Evolutionary conservation across 2,797 vertebrate genomes (phyloP).

Genomic region (Typhlichthys subterraneus): DNA sequence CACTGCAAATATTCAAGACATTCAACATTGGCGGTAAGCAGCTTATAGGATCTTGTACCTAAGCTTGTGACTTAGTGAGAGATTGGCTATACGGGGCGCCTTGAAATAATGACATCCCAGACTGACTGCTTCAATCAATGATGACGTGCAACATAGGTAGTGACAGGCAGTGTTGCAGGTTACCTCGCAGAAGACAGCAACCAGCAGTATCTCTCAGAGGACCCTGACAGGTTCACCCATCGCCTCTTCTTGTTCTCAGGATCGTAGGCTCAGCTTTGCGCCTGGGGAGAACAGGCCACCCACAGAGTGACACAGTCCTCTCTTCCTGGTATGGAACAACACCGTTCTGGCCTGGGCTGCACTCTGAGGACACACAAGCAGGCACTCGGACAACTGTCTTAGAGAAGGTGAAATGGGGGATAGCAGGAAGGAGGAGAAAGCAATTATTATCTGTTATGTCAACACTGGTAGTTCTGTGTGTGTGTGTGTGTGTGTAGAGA

Average conservation of each 20-base stretch:
- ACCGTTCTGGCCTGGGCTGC: conserved; percentile 29
- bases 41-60: too few relatives aligned
- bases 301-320: too few relatives aligned
- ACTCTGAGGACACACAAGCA: conserved; percentile 33
- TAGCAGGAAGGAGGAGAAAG: conserved; percentile 39
- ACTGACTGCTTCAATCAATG: too few relatives aligned
- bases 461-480: conserved; percentile 2
- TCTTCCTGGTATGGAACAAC: conserved; percentile 20
- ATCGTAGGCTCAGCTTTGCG: neutral
- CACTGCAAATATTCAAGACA: neutral
- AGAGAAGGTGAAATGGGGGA: conserved; percentile 33
- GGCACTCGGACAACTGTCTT: conserved; percentile 21
- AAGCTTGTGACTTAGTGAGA: too few relatives aligned
- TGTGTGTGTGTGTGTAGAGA: neutral
- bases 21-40: neutral
- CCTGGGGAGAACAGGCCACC: neutral
- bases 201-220: conserved; percentile 33
- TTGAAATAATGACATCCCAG: too few relatives aligned
- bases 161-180: neutral
- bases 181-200: conserved; percentile 48
- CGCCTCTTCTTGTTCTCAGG: conserved; percentile 13
- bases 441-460: conserved; percentile 27
- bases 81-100: too few relatives aligned
- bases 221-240: conserved; percentile 27
- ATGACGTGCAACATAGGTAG: neutral